phyloP scores from a whole-genome alignment of 2,113 vertebrate genomes.

The Maylandia zebra region DNA sequence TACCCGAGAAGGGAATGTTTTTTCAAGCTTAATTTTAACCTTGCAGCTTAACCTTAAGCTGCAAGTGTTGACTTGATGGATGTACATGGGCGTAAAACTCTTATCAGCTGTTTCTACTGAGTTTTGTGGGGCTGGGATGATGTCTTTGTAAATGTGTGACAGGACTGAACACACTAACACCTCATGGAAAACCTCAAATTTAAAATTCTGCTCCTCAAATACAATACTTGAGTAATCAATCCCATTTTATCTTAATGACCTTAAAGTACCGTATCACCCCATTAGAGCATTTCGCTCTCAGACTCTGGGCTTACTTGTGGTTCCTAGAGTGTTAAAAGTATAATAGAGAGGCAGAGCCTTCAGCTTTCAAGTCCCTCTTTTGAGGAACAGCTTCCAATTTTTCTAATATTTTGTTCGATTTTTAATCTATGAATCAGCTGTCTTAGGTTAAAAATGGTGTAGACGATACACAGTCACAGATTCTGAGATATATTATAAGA shows the following conservation, averaged over 20 bases:
- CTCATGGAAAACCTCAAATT: neutral
- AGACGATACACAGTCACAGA: neutral
- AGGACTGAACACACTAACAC: neutral
- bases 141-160: neutral
- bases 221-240: neutral
- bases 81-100: neutral
- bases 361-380: neutral
- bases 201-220: neutral
- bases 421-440: neutral
- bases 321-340: neutral
- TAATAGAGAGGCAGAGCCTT: neutral
- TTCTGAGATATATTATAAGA: neutral
- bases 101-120: neutral
- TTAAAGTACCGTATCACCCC: neutral
- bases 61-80: neutral
- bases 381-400: neutral
- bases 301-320: neutral
- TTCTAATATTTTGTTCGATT: rapidly evolving
- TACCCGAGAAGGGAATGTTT: neutral
- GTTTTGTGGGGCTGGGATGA: neutral
- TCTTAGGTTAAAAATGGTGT: neutral
- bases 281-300: neutral
- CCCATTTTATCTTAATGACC: neutral
- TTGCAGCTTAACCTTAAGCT: neutral
- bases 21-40: neutral